These are phyloP conservation scores for Schizothorax lantsangensis DNA, from an alignment of 2,797 vertebrate genomes.

Conservation along the genomic window DNA sequence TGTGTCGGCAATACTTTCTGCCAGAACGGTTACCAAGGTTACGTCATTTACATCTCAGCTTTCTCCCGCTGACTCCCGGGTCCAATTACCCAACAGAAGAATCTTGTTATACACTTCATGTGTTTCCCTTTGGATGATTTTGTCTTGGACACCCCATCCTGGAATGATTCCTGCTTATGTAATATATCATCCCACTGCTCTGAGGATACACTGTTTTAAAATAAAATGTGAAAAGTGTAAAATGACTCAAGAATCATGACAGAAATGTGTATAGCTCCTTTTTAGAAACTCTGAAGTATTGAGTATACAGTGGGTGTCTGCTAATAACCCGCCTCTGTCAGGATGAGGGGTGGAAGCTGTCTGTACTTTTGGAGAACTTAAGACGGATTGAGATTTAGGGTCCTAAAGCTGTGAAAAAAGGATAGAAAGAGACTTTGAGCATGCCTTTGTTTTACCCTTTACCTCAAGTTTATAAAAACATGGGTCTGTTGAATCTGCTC, in stretches of 20 bases:
- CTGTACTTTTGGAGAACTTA: not conserved
- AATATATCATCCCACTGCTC: slow-evolving; percentile 23
- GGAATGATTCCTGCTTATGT: slow-evolving; percentile 30
- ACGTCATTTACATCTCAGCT: slow-evolving; percentile 17
- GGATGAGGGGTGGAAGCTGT: not conserved
- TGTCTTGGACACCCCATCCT: slow-evolving; percentile 29
- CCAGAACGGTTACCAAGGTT: slow-evolving; percentile 28
- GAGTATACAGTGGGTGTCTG: not conserved
- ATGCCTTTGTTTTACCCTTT: not conserved
- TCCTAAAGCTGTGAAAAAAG: not conserved
- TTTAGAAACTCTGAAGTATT: not conserved
- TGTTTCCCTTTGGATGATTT: slow-evolving; percentile 7
- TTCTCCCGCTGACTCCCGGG: not conserved
- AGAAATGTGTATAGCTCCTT: not conserved
- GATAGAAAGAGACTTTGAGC: not conserved
- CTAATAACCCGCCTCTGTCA: not conserved
- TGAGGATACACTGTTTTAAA: not conserved
- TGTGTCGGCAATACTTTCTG: not conserved
- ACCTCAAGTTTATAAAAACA: not conserved
- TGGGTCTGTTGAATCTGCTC: not conserved
- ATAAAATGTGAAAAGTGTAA: not conserved
- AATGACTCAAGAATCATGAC: not conserved
- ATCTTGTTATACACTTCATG: slow-evolving; percentile 12
- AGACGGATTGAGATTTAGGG: not conserved
- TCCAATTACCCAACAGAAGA: slow-evolving; percentile 37